These are phyloP conservation scores for Choloepus didactylus DNA, from an alignment of 2,797 vertebrate species.

Conservation along the genomic window DNA sequence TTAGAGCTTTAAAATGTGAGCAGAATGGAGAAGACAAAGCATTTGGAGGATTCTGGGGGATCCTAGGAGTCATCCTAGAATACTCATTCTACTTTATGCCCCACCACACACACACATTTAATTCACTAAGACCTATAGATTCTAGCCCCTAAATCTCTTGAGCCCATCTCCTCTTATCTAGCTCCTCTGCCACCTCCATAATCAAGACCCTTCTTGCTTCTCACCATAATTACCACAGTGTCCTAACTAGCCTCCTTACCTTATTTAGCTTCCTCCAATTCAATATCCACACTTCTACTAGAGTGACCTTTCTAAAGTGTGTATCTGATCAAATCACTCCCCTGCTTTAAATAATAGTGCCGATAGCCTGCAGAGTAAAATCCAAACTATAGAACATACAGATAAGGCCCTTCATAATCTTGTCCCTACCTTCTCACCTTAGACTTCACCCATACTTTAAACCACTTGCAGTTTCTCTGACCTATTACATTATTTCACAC, in stretches of 20 bases:
- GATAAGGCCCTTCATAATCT: not conserved
- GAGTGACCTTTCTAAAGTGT: constrained; percentile 33
- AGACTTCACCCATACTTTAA: not conserved
- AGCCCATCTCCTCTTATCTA: not conserved
- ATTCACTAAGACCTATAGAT: not conserved
- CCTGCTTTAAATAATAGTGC: not conserved
- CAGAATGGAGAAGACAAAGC: constrained; percentile 1
- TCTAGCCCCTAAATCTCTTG: not conserved
- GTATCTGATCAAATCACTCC: not conserved
- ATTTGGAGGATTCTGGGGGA: not conserved
- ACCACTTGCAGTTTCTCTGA: not conserved
- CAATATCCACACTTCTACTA: constrained; percentile 1
- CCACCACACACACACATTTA: not conserved
- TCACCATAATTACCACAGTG: not conserved
- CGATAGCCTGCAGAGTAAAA: not conserved
- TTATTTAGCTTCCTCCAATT: constrained; percentile 1
- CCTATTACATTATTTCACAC: not conserved
- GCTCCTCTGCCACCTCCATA: not conserved
- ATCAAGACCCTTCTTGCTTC: constrained; percentile 50
- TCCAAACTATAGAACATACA: not conserved
- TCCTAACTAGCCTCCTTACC: not conserved
- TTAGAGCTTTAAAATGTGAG: too few species aligned
- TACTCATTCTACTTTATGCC: not conserved
- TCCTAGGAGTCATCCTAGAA: not conserved
- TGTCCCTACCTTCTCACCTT: not conserved